Evolutionary conservation across 2,797 vertebrate species (phyloP).

Genomic region (Artibeus jamaicensis): DNA sequence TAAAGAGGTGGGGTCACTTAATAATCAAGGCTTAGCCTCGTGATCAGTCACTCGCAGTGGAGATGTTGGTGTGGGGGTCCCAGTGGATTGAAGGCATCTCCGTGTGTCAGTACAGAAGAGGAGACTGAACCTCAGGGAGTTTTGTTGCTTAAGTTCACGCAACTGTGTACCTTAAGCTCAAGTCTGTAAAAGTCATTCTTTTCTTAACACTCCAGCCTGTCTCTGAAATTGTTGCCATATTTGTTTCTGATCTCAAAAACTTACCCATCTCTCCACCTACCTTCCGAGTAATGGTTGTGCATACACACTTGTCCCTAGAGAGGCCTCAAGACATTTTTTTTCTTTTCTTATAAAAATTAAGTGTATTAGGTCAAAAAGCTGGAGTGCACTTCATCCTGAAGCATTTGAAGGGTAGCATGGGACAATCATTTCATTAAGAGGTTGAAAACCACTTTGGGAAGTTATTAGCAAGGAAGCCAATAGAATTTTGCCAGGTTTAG

Average conservation of each 20-base stretch:
- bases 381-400: background rate
- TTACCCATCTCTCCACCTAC: background rate
- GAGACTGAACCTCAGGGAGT: background rate
- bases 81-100: background rate
- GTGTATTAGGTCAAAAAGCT: background rate
- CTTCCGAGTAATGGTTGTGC: background rate
- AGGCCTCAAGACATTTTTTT: background rate
- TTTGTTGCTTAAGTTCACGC: background rate
- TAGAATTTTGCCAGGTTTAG: background rate
- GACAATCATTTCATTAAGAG: background rate
- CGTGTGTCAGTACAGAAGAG: background rate
- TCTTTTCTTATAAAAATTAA: background rate
- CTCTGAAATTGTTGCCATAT: background rate
- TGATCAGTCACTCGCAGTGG: background rate
- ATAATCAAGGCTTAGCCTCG: background rate
- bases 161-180: background rate
- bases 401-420: background rate
- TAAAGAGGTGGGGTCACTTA: background rate
- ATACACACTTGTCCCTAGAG: background rate
- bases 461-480: background rate
- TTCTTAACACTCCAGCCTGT: background rate
- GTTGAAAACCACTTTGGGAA: background rate
- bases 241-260: background rate
- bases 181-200: background rate
- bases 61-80: background rate